Conservation (phyloP, 2,113 vertebrate species). For the Heloderma charlesbogerti region DNA sequence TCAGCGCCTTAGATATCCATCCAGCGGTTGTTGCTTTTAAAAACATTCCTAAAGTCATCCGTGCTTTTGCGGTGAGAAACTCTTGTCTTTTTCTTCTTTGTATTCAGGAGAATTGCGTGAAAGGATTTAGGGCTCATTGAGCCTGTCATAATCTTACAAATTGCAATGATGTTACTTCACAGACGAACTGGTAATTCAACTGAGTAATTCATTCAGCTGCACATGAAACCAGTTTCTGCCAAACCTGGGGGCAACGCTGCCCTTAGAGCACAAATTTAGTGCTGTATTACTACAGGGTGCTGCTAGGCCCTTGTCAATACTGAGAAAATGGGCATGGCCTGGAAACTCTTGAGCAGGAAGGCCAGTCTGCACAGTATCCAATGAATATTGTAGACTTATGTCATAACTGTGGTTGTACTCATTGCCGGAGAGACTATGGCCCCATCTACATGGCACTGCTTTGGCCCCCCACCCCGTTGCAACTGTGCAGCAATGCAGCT, state of each 20-base stretch:
- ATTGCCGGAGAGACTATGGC: too few species aligned
- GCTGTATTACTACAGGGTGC: not conserved
- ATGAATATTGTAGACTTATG: not conserved
- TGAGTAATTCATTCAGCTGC: not conserved
- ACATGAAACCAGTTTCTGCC: not conserved
- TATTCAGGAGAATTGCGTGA: not conserved
- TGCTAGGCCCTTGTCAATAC: not conserved
- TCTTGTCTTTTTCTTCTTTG: not conserved
- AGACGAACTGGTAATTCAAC: not conserved
- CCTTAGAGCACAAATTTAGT: not conserved
- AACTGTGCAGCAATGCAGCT: too few species aligned
- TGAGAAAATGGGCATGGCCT: not conserved
- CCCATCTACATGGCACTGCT: too few species aligned
- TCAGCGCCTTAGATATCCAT: conserved; percentile 53
- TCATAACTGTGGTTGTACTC: too few species aligned
- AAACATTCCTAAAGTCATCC: conserved; percentile 45
- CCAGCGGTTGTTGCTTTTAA: conserved; percentile 67
- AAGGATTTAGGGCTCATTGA: not conserved
- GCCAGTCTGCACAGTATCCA: not conserved
- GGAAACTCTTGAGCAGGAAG: not conserved
- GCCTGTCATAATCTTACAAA: not conserved
- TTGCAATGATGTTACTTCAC: not conserved
- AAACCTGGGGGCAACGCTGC: not conserved
- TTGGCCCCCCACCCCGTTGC: too few species aligned
- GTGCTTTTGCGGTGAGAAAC: conserved; percentile 66